phyloP scores from a whole-genome alignment of 2,888 invertebrate genomes.

The Pristionchus mayeri region DNA sequence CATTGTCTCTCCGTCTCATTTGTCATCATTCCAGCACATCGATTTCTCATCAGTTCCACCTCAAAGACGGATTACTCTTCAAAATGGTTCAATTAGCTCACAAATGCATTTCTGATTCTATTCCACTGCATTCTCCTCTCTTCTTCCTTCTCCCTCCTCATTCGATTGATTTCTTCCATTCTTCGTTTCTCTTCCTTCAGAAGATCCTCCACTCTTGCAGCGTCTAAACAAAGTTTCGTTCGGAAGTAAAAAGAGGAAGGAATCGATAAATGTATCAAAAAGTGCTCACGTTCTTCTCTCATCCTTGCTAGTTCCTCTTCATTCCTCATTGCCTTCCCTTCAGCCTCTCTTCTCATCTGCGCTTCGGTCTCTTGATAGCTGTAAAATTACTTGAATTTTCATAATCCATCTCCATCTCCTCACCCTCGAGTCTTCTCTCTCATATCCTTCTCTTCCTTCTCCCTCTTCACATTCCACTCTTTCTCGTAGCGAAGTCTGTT shows the following conservation, averaged over 20 bases:
- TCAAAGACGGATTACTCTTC: background rate
- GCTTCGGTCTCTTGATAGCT: background rate
- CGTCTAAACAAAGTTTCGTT: background rate
- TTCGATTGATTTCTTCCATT: background rate
- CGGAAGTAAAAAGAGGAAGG: too few species aligned
- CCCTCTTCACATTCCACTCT: background rate
- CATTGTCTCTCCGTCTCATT: slow-evolving; percentile 2
- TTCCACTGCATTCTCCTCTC: background rate
- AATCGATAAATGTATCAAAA: too few species aligned
- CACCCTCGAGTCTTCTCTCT: background rate
- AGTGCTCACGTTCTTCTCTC: background rate
- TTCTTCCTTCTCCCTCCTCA: background rate
- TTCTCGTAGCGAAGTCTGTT: background rate
- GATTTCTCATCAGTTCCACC: background rate
- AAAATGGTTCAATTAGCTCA: background rate
- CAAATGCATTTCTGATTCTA: background rate
- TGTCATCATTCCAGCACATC: background rate
- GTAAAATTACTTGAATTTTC: background rate
- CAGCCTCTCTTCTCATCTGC: background rate
- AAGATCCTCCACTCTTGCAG: background rate
- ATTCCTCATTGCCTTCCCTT: background rate
- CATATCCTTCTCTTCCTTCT: background rate
- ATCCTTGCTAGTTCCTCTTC: background rate
- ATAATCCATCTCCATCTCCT: background rate
- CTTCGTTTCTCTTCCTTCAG: background rate